phyloP scores from a whole-genome alignment of 2,113 vertebrate species.

The Myanophis thanlyinensis region DNA sequence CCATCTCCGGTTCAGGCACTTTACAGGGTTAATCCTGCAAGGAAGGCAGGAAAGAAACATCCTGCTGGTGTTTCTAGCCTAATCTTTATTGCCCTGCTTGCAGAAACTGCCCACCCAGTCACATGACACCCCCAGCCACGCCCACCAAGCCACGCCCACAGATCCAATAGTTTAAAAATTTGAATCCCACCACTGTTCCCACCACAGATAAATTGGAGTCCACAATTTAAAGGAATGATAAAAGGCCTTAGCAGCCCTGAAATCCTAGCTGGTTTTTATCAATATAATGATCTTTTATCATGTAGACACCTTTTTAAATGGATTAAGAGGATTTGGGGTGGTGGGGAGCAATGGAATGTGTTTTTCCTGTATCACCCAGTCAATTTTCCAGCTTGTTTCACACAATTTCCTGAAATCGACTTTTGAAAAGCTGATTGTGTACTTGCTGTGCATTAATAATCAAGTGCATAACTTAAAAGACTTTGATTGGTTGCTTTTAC shows the following conservation, averaged over 20 bases:
- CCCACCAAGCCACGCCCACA: too few species aligned
- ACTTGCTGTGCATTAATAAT: not conserved
- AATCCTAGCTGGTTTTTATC: not conserved
- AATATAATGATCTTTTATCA: not conserved
- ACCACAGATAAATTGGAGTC: not conserved
- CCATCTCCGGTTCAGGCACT: not conserved
- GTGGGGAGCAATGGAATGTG: not conserved
- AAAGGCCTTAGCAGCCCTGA: not conserved
- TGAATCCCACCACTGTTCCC: too few species aligned
- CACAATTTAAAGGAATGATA: not conserved
- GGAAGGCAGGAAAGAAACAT: too few species aligned
- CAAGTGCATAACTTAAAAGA: not conserved
- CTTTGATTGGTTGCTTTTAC: not conserved
- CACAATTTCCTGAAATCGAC: constrained; percentile 2
- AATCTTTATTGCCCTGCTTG: too few species aligned
- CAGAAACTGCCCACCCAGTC: too few species aligned
- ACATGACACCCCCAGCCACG: too few species aligned
- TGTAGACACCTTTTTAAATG: not conserved
- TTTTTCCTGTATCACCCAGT: not conserved
- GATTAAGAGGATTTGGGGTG: not conserved
- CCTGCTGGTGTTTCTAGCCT: too few species aligned
- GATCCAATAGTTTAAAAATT: too few species aligned
- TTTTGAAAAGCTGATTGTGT: not conserved
- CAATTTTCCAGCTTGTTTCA: constrained; percentile 2
- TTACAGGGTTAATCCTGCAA: too few species aligned